Conservation (phyloP, 2,797 vertebrate genomes). For the Capromys pilorides region DNA sequence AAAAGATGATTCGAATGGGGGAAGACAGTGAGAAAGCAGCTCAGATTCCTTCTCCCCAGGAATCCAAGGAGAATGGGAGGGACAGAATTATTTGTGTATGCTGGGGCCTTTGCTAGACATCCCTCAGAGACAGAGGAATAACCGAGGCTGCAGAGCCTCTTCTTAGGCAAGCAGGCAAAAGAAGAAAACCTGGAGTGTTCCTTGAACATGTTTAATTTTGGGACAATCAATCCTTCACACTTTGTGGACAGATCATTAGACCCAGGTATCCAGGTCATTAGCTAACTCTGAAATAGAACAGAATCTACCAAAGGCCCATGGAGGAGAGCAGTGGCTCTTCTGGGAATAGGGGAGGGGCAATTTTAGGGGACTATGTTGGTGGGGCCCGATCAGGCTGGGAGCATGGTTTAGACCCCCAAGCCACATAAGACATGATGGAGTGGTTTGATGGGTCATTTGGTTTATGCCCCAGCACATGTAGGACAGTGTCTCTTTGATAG, state of each 20-base stretch:
- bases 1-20: not conserved
- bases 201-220: constrained; percentile 45
- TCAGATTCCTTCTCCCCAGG: not conserved
- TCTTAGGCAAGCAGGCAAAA: not conserved
- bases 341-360: not conserved
- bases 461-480: not conserved
- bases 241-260: constrained; percentile 61
- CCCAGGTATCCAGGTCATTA: constrained; percentile 60
- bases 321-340: constrained; percentile 40
- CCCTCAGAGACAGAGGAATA: not conserved
- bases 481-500: not conserved
- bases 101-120: not conserved
- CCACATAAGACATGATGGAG: fast-evolving
- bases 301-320: constrained; percentile 1
- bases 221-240: constrained; percentile 71
- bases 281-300: constrained; percentile 65
- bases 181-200: constrained; percentile 28
- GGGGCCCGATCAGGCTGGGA: not conserved
- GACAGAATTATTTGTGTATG: not conserved
- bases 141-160: constrained; percentile 18
- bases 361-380: not conserved
- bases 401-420: not conserved
- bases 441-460: not conserved
- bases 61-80: not conserved
- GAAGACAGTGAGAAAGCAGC: not conserved